Conservation (phyloP, 2,797 vertebrate genomes). For the Fringilla coelebs region DNA sequence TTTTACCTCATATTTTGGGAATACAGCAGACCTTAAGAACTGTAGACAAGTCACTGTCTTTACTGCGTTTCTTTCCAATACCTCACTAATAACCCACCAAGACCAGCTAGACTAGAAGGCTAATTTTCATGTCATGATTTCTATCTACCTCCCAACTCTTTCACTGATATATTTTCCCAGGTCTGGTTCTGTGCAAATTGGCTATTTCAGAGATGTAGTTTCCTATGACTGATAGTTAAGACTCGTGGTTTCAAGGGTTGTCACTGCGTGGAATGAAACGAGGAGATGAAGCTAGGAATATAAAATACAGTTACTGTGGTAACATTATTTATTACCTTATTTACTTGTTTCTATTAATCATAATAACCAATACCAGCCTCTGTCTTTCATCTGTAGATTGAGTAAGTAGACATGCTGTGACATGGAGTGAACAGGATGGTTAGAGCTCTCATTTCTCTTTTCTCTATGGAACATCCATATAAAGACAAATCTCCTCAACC, state of each 20-base stretch:
- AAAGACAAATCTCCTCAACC: background rate
- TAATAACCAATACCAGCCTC: background rate
- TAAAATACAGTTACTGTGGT: background rate
- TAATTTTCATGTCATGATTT: background rate
- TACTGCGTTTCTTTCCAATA: background rate
- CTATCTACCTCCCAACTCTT: background rate
- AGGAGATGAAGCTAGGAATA: background rate
- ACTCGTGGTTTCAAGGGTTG: background rate
- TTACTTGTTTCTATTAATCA: background rate
- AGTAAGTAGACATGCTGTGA: background rate
- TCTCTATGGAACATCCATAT: background rate
- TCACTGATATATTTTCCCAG: background rate
- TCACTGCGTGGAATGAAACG: background rate
- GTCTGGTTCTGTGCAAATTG: background rate
- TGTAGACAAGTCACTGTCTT: background rate
- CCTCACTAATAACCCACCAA: background rate
- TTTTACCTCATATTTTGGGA: background rate
- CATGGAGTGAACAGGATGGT: background rate
- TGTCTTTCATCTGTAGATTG: background rate
- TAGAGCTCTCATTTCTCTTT: background rate
- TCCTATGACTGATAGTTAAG: background rate
- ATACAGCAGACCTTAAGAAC: background rate
- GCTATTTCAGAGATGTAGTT: background rate
- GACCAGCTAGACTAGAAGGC: background rate
- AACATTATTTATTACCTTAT: background rate